phyloP scores from a whole-genome alignment of 2,888 invertebrate genomes.

The Ganaspis brasiliensis region DNA sequence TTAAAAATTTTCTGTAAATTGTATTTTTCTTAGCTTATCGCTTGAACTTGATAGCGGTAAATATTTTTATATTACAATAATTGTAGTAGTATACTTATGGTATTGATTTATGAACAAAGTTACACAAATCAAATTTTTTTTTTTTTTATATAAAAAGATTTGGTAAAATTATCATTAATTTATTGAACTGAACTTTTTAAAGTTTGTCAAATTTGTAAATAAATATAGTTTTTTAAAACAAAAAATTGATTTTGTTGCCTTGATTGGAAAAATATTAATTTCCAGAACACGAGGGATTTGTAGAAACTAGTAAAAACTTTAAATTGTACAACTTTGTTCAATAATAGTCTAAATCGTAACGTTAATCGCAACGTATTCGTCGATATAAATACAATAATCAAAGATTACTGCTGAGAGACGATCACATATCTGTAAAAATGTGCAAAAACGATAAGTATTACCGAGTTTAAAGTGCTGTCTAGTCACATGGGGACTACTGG shows the following conservation, averaged over 20 bases:
- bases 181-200: too few species aligned
- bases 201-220: too few species aligned
- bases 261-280: too few species aligned
- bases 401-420: conserved; percentile 32
- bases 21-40: background rate
- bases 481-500: conserved; percentile 37
- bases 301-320: too few species aligned
- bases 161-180: too few species aligned
- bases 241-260: too few species aligned
- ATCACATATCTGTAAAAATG: conserved; percentile 36
- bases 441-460: conserved; percentile 43
- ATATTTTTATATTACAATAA: conserved; percentile 13
- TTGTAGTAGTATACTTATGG: background rate
- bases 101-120: background rate
- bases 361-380: conserved; percentile 7
- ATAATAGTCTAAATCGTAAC: background rate
- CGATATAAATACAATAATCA: conserved; percentile 17
- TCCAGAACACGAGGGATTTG: too few species aligned
- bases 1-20: too few species aligned
- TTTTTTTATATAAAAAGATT: background rate
- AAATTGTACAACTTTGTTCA: conserved; percentile 22
- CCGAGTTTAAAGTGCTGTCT: conserved; percentile 33
- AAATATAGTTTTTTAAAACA: too few species aligned
- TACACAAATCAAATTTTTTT: background rate
- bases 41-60: background rate